A percentile compares a stretch with the other conserved stretches of the same genome.
These are phyloP conservation scores for Sinosuthora webbiana DNA, from an alignment of 2,113 vertebrate species.

Conservation along the genomic window DNA sequence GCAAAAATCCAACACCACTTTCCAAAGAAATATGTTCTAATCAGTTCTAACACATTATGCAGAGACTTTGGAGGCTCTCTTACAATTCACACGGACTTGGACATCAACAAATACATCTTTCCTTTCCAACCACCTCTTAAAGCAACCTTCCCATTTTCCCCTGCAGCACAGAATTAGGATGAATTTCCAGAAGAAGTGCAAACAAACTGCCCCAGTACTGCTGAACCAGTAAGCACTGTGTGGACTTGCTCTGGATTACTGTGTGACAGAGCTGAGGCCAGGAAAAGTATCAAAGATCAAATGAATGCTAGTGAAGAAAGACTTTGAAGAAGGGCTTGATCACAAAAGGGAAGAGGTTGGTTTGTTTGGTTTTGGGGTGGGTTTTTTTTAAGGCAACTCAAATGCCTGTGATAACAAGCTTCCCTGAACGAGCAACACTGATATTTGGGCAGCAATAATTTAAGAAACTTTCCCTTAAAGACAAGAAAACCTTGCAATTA, in stretches of 20 bases:
- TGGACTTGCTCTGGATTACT: background rate
- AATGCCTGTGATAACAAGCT: background rate
- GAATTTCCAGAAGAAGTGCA: background rate
- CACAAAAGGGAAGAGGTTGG: background rate
- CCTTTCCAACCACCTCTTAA: background rate
- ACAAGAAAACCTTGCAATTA: background rate
- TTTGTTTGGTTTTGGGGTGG: background rate
- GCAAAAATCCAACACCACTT: background rate
- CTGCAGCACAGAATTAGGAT: background rate
- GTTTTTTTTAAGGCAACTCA: background rate
- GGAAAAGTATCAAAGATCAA: background rate
- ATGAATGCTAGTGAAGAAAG: background rate
- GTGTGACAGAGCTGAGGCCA: background rate
- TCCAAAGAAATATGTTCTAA: accelerated
- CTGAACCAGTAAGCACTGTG: background rate
- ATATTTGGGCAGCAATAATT: background rate
- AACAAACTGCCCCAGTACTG: accelerated
- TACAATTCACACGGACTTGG: background rate
- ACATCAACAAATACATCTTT: background rate
- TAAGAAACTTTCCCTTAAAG: background rate
- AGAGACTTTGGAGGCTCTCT: background rate
- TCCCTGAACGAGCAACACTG: background rate
- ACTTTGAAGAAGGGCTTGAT: background rate
- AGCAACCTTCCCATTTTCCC: background rate
- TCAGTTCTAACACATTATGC: background rate